phyloP scores from a whole-genome alignment of 2,113 vertebrate genomes.

The Rhineura floridana region DNA sequence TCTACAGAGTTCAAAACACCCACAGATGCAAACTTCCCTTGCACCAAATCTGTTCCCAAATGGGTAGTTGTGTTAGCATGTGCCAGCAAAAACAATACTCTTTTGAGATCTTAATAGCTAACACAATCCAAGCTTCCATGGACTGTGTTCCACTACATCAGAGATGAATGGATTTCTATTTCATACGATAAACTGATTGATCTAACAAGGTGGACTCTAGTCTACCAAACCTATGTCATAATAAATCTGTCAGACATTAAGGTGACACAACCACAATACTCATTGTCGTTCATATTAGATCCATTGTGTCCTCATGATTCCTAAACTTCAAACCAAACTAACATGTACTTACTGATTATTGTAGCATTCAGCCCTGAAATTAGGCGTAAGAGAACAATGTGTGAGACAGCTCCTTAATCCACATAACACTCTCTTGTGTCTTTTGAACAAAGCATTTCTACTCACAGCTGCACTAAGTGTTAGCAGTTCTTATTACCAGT shows the following conservation, averaged over 20 bases:
- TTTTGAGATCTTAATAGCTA: neutral
- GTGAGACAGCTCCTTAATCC: neutral
- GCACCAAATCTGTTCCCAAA: neutral
- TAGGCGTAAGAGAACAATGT: neutral
- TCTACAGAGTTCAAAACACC: neutral
- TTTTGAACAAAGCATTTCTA: constrained; percentile 14
- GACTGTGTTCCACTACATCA: neutral
- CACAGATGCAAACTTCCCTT: neutral
- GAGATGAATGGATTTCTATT: neutral
- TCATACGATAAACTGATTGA: neutral
- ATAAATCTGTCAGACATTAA: neutral
- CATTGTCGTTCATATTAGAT: neutral
- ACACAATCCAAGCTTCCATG: neutral
- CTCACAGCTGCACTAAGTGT: constrained; percentile 6
- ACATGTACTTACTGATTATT: neutral
- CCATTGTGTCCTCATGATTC: neutral
- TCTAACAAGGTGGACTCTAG: neutral
- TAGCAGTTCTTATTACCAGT: constrained; percentile 25
- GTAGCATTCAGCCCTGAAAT: neutral
- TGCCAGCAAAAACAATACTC: neutral
- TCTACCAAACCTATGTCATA: neutral
- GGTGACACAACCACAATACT: neutral
- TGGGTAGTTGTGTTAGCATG: neutral
- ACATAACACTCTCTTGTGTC: neutral
- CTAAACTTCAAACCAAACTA: neutral